Percentiles rank a stretch among this genome's conserved stretches.
phyloP scores from a whole-genome alignment of 2,113 vertebrate species.

The Pseudorectes ferrugineus region DNA sequence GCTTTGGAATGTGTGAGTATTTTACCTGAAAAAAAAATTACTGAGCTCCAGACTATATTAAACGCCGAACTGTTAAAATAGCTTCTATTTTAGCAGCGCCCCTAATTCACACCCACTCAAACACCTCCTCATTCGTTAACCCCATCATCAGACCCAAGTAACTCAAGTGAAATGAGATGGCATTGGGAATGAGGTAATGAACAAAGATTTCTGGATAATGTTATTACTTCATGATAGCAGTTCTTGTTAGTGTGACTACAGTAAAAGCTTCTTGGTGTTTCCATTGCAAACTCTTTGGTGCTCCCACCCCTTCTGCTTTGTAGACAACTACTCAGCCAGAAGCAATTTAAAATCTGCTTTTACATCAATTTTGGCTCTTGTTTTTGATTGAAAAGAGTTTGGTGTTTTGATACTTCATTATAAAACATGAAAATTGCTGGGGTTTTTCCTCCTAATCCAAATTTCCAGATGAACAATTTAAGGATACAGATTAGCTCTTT shows the following conservation, averaged over 20 bases:
- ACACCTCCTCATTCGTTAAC: constrained; percentile 11
- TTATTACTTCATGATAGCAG: constrained; percentile 34
- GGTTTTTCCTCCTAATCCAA: background rate
- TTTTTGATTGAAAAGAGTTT: background rate
- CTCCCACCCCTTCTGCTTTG: background rate
- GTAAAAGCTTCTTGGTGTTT: constrained; percentile 13
- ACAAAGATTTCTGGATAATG: constrained; percentile 16
- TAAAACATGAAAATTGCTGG: background rate
- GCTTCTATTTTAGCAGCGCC: constrained; percentile 19
- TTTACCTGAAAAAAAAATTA: constrained; percentile 37
- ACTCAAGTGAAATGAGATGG: constrained; percentile 33
- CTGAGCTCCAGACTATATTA: constrained; percentile 17
- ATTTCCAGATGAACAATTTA: constrained; percentile 30
- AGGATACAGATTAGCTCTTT: background rate
- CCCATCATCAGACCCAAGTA: background rate
- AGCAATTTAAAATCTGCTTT: constrained; percentile 26
- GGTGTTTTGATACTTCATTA: background rate
- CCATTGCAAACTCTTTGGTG: constrained; percentile 13
- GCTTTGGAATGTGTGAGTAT: background rate
- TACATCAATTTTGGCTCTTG: background rate
- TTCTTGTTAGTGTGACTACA: background rate
- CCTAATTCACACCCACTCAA: constrained; percentile 39
- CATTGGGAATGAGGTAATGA: constrained; percentile 32
- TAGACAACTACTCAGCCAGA: background rate
- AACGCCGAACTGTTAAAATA: constrained; percentile 31